These are phyloP conservation scores for Drosophila melanogaster DNA, from an alignment of 1,140 invertebrate genomes.

Conservation along the genomic window Release_6_plus_ISO1_MT NT_033779.5:15056501-15057000, in stretches of 20 bases:
- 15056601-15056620: slow-evolving; percentile 61
- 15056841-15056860: too few species aligned
- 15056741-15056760: too few species aligned
- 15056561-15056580: slow-evolving; percentile 58
- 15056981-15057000: not conserved
- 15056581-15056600: slow-evolving; percentile 73
- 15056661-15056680: slow-evolving; percentile 55
- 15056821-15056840: too few species aligned
- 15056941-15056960: too few species aligned
- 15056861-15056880: too few species aligned
- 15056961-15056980: too few species aligned
- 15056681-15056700: slow-evolving; percentile 1
- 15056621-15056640: slow-evolving; percentile 75
- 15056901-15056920: too few species aligned
- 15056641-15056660: slow-evolving; percentile 33
- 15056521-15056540: slow-evolving; percentile 37
- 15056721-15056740: not conserved
- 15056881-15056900: too few species aligned
- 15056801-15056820: too few species aligned
- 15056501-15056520: slow-evolving; percentile 42
- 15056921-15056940: too few species aligned
- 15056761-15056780: too few species aligned
- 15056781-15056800: too few species aligned
- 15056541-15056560: slow-evolving; percentile 59
- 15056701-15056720: not conserved